Evolutionary conservation across 2,797 vertebrate genomes (phyloP), one percentile per base, ranked within the genome.

Genomic region (Tenualosa thibaudeaui): DNA sequence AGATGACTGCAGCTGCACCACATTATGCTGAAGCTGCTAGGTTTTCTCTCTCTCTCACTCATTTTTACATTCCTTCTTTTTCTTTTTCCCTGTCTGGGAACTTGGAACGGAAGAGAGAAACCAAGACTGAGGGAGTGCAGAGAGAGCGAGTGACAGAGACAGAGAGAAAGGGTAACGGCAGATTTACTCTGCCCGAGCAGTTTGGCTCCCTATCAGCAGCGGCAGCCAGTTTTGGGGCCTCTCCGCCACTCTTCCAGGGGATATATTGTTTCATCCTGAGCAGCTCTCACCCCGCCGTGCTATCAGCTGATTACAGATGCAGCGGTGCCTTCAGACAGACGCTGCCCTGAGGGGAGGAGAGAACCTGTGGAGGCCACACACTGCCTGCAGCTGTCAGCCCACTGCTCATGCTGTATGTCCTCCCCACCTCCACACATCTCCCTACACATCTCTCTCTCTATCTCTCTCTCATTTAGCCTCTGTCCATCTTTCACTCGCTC

Each of bases 221-320:
- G 93, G 91, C 91, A 93, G 93, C 91, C 92, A 93, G 92, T 92
- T 92, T 92, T 90, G 90, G 90, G 90, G 92, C 90, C 92, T 91
- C 31, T 93, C 88, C 93, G 92, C 31, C 31, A 31, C 68, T 75
- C 31, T 75, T 94, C 93, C 92, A 93, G 90, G 89, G 85, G 89
- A 88, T 89, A 89, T 88, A 81, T 86, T 78, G 90, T 92, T 94
- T 94, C 92, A 93, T 93, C 92, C 92, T 90, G 86, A 91, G 86
- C 78, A 50, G 49, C 92, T 89, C 90, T 85, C 26, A 13, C 65
- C 83, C 83, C 88, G 82, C 82, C 37, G 43, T 68, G 92, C 92
- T 94, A 94, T 93, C 92, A 85, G 93, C 90, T 92, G 93, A 93
- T 94, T 94, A 92, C 93, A 94, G 93, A 94, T 94, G 92, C 93